Evolutionary conservation across 2,113 vertebrate genomes (phyloP).

Genomic region (Nyctibius bracteatus): DNA sequence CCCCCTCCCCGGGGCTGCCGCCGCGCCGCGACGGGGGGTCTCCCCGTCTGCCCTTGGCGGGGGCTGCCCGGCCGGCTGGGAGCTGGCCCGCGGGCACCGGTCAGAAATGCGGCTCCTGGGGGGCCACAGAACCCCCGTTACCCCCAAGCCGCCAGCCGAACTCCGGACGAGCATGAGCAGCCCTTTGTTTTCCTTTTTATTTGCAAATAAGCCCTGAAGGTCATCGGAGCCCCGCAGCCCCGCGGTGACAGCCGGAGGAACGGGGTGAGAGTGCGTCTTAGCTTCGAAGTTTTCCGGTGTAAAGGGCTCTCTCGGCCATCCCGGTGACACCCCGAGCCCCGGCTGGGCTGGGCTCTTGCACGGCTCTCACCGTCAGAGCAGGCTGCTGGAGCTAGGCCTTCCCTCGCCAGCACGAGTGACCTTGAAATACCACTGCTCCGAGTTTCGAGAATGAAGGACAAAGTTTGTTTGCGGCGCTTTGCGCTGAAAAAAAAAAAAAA

Average conservation of each 20-base stretch:
- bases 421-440: slow-evolving; percentile 86
- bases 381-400: slow-evolving; percentile 71
- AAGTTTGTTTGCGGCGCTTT: slow-evolving; percentile 80
- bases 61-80: not conserved
- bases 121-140: not conserved
- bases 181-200: slow-evolving; percentile 53
- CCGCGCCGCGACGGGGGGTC: not conserved
- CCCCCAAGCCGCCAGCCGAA: not conserved
- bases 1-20: no score
- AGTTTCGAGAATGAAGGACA: slow-evolving; percentile 85
- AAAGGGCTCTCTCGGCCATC: not conserved
- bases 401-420: slow-evolving; percentile 80
- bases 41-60: not conserved
- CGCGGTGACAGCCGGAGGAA: not conserved
- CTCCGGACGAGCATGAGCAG: not conserved
- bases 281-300: not conserved
- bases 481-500: not conserved
- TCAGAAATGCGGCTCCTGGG: not conserved
- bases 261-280: not conserved
- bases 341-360: not conserved
- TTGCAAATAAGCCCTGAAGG: slow-evolving; percentile 70
- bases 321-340: not conserved
- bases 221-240: slow-evolving; percentile 68
- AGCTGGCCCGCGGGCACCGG: not conserved
- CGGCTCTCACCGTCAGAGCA: not conserved